phyloP scores from a whole-genome alignment of 2,113 vertebrate species.

The Sylvilagus bachmani region DNA sequence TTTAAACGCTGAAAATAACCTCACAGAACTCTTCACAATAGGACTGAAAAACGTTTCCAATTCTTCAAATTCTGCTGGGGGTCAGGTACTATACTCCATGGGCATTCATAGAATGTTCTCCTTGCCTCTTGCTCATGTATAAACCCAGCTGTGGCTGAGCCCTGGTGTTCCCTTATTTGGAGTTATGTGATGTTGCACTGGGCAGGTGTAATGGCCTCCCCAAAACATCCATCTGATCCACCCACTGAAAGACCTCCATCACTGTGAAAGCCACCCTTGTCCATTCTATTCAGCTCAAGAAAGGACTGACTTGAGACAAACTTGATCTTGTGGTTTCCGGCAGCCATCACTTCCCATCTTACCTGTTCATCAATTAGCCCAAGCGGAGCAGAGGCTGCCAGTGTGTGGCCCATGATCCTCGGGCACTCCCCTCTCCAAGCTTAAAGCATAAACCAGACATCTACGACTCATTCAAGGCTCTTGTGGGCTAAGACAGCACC shows the following conservation, averaged over 20 bases:
- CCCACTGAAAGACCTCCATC: neutral
- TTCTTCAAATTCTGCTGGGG: neutral
- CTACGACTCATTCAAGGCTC: neutral
- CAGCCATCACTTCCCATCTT: neutral
- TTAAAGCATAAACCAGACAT: neutral
- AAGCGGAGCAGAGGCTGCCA: neutral
- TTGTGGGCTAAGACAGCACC: neutral
- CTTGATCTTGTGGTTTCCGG: neutral
- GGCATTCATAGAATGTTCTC: neutral
- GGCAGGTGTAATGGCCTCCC: neutral
- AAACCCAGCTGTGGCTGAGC: neutral
- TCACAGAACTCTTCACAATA: constrained; percentile 18
- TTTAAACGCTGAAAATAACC: neutral
- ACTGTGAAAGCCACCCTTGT: neutral
- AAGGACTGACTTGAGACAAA: neutral
- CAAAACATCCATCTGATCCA: neutral
- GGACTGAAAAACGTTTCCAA: neutral
- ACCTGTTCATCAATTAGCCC: neutral
- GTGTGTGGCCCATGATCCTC: too few species aligned
- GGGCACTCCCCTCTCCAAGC: neutral
- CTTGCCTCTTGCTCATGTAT: neutral
- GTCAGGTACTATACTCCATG: accelerated
- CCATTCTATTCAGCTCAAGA: neutral
- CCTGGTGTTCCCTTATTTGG: neutral
- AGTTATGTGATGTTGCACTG: neutral